phyloP scores from a whole-genome alignment of 2,113 vertebrate species.

The Malurus alboscapulatus region DNA sequence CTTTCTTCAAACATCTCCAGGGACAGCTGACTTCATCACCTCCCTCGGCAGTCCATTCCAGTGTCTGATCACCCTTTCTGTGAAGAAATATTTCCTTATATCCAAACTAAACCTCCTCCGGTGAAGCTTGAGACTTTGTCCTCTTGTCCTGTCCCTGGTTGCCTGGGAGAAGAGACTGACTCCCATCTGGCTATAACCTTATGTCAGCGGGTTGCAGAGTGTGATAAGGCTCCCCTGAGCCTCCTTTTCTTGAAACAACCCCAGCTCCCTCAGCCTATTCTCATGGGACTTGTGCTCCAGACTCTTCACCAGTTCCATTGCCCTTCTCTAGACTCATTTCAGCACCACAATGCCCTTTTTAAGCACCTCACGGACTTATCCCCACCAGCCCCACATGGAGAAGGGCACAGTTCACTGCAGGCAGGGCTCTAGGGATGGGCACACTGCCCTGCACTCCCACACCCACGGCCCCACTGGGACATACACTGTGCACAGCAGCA shows the following conservation, averaged over 20 bases:
- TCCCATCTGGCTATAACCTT: not conserved
- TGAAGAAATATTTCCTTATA: not conserved
- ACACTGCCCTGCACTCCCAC: not conserved
- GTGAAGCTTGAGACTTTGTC: not conserved
- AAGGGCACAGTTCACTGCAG: not conserved
- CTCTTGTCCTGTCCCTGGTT: not conserved
- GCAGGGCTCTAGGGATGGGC: not conserved
- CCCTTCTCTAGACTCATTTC: not conserved
- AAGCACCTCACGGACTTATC: no score
- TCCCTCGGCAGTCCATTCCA: not conserved
- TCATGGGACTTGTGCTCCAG: not conserved
- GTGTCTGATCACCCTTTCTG: not conserved
- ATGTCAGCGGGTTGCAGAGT: not conserved
- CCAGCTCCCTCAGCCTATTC: not conserved
- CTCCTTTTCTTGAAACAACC: not conserved
- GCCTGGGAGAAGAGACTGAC: not conserved
- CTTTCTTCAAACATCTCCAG: not conserved
- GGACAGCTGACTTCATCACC: not conserved
- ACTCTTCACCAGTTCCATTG: not conserved
- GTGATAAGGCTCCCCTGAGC: not conserved
- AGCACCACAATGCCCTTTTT: accelerated
- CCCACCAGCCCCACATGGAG: not conserved
- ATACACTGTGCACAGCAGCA: no score
- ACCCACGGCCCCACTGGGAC: accelerated
- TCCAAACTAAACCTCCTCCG: not conserved